Base-by-base conservation (phyloP, 2,797 vertebrate genomes). In the Ispidina picta region DNA sequence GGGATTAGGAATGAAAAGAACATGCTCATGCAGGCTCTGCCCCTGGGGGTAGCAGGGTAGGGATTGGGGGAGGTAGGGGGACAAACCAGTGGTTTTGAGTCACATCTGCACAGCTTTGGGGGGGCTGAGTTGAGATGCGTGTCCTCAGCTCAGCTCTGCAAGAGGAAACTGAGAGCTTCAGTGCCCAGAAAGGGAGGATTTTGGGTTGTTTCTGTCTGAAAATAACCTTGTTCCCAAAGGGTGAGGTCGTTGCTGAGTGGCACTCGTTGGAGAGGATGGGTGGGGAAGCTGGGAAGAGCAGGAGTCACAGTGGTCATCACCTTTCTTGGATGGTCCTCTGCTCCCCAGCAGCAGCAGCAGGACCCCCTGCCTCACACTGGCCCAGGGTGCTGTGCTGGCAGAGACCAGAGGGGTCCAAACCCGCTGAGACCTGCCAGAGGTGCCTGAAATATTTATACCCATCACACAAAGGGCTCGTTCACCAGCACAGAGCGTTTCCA, bases 241-340 rank as follows among this genome's bases (percentile, higher is more conserved):
- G 13, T 6, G 39, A n/a, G 35, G 9, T 10, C n/a, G 14, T 41
- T 49, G n/a, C 76, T 26, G 35, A 21, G 33, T 2, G 18, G 28
- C 41, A 5, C 4, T 0, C 0, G 1, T 23, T 13, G 10, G 1
- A 13, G n/a, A 65, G 48, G 46, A 17, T 10, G 51, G 19, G 28
- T 56, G 63, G 19, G 59, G 29, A 39, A 23, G n/a, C 9, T 5
- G 10, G 49, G 31, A 39, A 23, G 16, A 18, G 18, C 52, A 37
- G 20, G 31, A 54, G 37, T 6, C 8, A 6, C 1, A 6, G 43
- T 6, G 28, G 15, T n/a, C 41, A 5, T 43, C 33, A 16, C 55
- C 22, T 17, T 35, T 22, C 39, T 10, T 8, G 48, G 60, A 9
- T 10, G 65, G 18, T 15, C 29, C n/a, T 65, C 14, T 56, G 35